Conservation (phyloP, 2,888 invertebrate species). For the Stenurella melanura region DNA sequence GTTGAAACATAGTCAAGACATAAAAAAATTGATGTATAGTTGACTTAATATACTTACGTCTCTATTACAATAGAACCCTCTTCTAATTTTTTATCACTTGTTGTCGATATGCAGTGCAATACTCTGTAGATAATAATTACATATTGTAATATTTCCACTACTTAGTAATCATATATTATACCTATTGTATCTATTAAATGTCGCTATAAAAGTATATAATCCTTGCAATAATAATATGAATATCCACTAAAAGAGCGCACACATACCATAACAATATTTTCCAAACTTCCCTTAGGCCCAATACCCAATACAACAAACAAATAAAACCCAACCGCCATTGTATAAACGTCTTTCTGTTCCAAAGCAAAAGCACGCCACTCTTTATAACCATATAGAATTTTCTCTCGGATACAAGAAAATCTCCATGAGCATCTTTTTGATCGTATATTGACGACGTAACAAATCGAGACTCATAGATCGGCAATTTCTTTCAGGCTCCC, state of each 20-base stretch:
- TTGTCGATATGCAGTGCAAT: too few relatives aligned
- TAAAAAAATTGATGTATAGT: too few relatives aligned
- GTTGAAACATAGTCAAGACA: too few relatives aligned
- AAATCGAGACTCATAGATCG: conserved; percentile 73
- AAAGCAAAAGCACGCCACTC: not conserved
- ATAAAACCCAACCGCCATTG: conserved; percentile 23
- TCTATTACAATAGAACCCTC: too few relatives aligned
- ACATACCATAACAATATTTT: conserved; percentile 22
- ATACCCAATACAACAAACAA: conserved; percentile 5
- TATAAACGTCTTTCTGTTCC: conserved; percentile 5
- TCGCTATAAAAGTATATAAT: not conserved
- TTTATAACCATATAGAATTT: conserved; percentile 34
- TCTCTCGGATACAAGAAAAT: conserved; percentile 34
- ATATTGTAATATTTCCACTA: too few relatives aligned
- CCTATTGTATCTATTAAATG: too few relatives aligned
- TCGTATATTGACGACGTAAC: conserved; percentile 65
- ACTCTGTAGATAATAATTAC: too few relatives aligned
- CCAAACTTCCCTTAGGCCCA: conserved; percentile 1
- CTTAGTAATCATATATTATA: too few relatives aligned
- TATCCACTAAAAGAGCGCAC: not conserved
- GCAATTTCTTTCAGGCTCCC: conserved; percentile 74
- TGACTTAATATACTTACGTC: too few relatives aligned
- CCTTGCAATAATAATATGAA: conserved; percentile 1
- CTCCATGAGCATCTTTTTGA: conserved; percentile 60
- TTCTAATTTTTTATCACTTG: too few relatives aligned